Evolutionary conservation across 2,797 vertebrate genomes (phyloP), one percentile per base, ranked within the genome.

Genomic region (Luscinia megarhynchos): DNA sequence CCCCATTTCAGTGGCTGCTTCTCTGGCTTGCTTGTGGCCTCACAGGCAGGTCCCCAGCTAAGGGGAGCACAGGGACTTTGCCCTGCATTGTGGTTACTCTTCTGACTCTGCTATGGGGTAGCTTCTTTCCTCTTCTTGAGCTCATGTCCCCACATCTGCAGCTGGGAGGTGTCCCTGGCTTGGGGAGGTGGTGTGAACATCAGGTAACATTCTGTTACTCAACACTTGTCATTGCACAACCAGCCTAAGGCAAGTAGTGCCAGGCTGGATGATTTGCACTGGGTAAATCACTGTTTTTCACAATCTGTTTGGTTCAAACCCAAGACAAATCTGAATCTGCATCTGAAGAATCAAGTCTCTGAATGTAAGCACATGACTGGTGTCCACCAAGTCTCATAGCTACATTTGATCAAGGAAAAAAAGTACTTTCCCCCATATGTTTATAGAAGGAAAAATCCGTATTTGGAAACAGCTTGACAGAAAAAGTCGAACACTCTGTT

Each of bases 401-500:
- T 58, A 74, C 21, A 59, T 72, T 41, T 84, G 67, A 17, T 81
- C 22, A 45, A 67, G 68, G 43, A 29, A 80, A 29, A 21, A 61
- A 66, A 17, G 1, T 40, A 15, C 11, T 80, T 87, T 74, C 5
- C 19, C 10, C 32, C 64, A n/a, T 57, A 40, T 7, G 1, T 78
- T 91, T 64, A 78, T 22, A 41, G 51, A 76, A 63, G 34, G 40
- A 91, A 92, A 80, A 69, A 68, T n/a, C 46, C 24, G 0, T 76
- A 79, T 64, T 48, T 93, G 64, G 61, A 84, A 93, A 77, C 16
- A 72, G 18, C 79, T 80, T 64, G 67, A 80, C 32, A 80, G 57
- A 79, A 88, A 73, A 84, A 76, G 21, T 64, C 34, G n/a, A 27
- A 53, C 16, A 11, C 15, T 36, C 26, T 50, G 10, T 69, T 79